A percentile compares a stretch with the other conserved stretches of the same genome.
Evolutionary conservation across 2,797 vertebrate genomes (phyloP).

Genomic region (Selene dorsalis): DNA sequence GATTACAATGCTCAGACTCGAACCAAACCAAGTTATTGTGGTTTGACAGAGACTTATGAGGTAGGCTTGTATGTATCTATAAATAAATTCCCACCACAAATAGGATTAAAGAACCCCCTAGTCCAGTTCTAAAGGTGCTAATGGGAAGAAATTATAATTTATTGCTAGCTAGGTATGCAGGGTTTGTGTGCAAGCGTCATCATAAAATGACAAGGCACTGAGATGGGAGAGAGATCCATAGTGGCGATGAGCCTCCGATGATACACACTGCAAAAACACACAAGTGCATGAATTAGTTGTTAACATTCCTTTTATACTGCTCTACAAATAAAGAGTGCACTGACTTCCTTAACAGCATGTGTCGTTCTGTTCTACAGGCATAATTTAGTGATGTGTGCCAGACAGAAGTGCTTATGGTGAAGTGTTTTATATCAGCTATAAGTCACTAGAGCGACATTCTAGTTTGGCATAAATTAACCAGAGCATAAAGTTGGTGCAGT

Average conservation of each 20-base stretch:
- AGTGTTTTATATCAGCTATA: conserved; percentile 27
- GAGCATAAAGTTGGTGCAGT: not conserved
- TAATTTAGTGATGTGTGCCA: conserved; percentile 43
- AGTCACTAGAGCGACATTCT: conserved; percentile 16
- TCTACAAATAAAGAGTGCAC: conserved; percentile 9
- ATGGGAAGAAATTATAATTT: conserved; percentile 47
- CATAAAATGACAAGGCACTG: conserved; percentile 57
- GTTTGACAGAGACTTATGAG: conserved; percentile 67
- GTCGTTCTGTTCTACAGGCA: not conserved
- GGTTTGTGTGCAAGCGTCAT: conserved; percentile 74
- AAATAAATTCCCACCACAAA: conserved; percentile 24
- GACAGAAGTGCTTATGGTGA: conserved; percentile 32
- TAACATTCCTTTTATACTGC: not conserved
- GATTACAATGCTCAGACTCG: conserved; percentile 29
- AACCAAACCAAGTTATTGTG: conserved; percentile 22
- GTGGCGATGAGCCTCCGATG: conserved; percentile 70
- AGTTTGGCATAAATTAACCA: not conserved
- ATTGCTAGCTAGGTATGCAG: conserved; percentile 82
- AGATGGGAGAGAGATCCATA: conserved; percentile 79
- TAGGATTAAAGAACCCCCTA: conserved; percentile 42
- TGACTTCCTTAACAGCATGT: conserved; percentile 25
- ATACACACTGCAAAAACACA: conserved; percentile 79
- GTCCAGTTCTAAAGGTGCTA: conserved; percentile 17
- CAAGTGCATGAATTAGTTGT: conserved; percentile 23
- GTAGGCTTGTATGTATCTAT: conserved; percentile 64